Percentiles rank a stretch among this genome's conserved stretches.
Evolutionary conservation across 2,888 invertebrate genomes (phyloP).

Genomic region (Hipparchia semele): DNA sequence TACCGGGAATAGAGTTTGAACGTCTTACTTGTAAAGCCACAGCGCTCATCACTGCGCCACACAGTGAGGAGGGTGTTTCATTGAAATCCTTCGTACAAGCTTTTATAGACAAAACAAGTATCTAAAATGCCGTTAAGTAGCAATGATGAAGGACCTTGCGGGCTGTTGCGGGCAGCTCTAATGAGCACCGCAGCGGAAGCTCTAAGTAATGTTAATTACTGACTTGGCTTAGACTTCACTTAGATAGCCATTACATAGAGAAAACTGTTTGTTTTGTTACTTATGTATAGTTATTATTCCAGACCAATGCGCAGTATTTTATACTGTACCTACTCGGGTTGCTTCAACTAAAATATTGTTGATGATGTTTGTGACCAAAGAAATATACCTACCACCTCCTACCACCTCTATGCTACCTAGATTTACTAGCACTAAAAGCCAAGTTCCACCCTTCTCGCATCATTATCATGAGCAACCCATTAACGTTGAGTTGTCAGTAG

Average conservation of each 20-base stretch:
- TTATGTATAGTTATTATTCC: background rate
- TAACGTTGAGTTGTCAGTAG: too few species aligned
- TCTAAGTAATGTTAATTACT: conserved; percentile 27
- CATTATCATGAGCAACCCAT: too few species aligned
- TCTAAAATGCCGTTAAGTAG: conserved; percentile 3
- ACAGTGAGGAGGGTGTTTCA: background rate
- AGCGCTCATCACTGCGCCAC: too few species aligned
- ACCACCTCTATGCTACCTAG: too few species aligned
- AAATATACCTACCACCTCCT: too few species aligned
- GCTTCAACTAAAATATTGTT: too few species aligned
- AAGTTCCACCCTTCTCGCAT: too few species aligned
- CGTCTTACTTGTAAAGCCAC: too few species aligned
- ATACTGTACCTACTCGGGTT: too few species aligned
- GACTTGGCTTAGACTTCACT: conserved; percentile 11
- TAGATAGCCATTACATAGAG: background rate
- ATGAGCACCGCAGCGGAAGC: conserved; percentile 29
- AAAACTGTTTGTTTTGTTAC: background rate
- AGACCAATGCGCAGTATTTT: background rate
- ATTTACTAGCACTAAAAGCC: too few species aligned
- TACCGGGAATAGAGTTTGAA: too few species aligned
- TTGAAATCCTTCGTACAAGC: background rate
- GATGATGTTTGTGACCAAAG: too few species aligned
- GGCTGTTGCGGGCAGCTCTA: conserved; percentile 11
- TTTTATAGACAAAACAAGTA: conserved; percentile 10
- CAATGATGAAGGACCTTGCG: conserved; percentile 7